These are phyloP conservation scores for Mesorhabditis spiculigera DNA, from an alignment of 2,888 invertebrate genomes.

Conservation along the genomic window DNA sequence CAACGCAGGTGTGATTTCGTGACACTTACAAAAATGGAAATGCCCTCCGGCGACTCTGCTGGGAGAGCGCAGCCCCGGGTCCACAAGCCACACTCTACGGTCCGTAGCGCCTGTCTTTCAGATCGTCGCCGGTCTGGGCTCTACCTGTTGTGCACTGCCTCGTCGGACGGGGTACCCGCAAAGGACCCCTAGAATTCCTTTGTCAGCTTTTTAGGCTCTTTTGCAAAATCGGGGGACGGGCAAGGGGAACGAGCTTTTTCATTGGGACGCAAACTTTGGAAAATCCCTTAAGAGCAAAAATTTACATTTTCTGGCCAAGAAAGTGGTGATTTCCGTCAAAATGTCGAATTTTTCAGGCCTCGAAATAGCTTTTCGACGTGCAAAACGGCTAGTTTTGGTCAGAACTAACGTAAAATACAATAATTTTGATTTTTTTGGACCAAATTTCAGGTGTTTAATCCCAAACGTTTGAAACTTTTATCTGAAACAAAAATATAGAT, in stretches of 20 bases:
- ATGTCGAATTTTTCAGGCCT: no score
- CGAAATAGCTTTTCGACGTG: no score
- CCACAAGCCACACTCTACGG: neutral
- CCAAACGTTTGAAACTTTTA: no score
- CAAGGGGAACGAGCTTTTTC: neutral
- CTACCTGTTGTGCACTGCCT: constrained; percentile 10
- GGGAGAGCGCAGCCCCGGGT: neutral
- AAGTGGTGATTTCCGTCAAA: no score
- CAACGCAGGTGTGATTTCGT: constrained; percentile 17
- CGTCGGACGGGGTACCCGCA: constrained; percentile 18
- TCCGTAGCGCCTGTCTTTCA: neutral
- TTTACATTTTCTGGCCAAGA: no score
- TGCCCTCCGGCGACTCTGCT: neutral
- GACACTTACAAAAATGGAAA: neutral
- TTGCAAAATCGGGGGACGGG: neutral
- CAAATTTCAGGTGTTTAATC: no score
- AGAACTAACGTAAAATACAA: neutral
- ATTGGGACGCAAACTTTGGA: neutral
- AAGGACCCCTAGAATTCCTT: no score
- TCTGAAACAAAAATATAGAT: no score
- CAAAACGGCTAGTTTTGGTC: neutral
- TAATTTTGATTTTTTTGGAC: neutral
- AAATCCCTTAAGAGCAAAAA: no score
- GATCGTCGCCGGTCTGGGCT: constrained; percentile 3
- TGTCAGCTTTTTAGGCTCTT: no score